These are phyloP conservation scores for Salpingus planirostris DNA, from an alignment of 2,888 invertebrate genomes.

Conservation along the genomic window DNA sequence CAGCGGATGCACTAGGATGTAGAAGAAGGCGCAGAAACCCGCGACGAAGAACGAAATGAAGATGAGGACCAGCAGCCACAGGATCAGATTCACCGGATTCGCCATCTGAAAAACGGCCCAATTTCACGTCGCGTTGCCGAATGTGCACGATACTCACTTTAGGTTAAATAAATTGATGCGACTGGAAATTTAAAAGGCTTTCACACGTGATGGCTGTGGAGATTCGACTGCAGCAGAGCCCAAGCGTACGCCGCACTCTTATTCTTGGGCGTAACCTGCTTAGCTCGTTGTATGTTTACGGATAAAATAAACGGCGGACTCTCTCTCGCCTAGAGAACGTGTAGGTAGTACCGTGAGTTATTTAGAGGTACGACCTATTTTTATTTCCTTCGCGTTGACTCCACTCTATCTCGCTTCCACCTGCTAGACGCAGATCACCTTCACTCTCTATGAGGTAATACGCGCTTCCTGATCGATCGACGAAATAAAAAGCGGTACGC, in stretches of 20 bases:
- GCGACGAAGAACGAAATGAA: constrained; percentile 61
- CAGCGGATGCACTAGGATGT: constrained; percentile 58
- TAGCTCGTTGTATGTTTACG: constrained; percentile 10
- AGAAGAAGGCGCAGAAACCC: constrained; percentile 56
- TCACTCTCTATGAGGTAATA: too few species aligned
- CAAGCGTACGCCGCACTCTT: too few species aligned
- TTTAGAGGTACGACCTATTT: constrained; percentile 13
- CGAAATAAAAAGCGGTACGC: too few species aligned
- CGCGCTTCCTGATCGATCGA: too few species aligned
- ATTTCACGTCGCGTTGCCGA: too few species aligned
- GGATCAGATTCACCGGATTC: constrained; percentile 56
- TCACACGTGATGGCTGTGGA: constrained; percentile 1
- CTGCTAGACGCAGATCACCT: too few species aligned
- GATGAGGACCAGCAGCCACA: constrained; percentile 64
- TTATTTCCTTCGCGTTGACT: constrained; percentile 11
- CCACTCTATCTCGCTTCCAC: constrained; percentile 5
- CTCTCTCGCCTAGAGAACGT: constrained; percentile 6
- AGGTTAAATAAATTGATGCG: not conserved
- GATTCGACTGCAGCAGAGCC: constrained; percentile 7
- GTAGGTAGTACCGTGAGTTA: constrained; percentile 17
- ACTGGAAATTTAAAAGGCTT: not conserved
- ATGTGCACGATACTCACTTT: too few species aligned
- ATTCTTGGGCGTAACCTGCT: constrained; percentile 13
- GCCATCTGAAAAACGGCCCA: constrained; percentile 53
- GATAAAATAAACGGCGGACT: constrained; percentile 3